Evolutionary conservation across 2,113 vertebrate species (phyloP), one percentile per base, ranked within the genome.

Genomic region (Macrotus californicus): DNA sequence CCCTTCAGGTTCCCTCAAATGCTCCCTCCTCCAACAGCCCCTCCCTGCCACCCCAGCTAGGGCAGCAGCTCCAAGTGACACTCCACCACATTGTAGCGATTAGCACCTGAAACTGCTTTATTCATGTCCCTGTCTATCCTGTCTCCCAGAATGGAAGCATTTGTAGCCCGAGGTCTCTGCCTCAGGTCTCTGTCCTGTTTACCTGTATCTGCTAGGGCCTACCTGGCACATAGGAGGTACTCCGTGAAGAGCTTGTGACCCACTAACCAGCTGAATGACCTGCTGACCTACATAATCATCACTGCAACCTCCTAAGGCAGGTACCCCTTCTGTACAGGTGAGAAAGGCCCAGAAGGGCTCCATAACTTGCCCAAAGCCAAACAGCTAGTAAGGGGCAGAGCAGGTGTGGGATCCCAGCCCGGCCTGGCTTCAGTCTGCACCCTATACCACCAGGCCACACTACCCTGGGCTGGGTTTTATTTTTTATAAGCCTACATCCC

Each of bases 221-320:
- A 7, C 54, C 24, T 1, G 31, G 34, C 41, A 22, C 19, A 2
- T 26, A 5, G 4, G 50, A 83, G 43, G 48, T 5, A 21, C 41
- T 66, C 16, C 1, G 36, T 4, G 64, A 15, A 4, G 6, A 22
- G 0, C 0, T 1, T 1, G 34, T 9, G 46, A 54, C 59, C 22
- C 34, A 34, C 24, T 59, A 59, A 59, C 41, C 21, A 13, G 70
- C 64, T 21, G 16, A 24, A 22, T 31, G 14, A 15, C 64, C 41
- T 89, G 10, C 4, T 14, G 50, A 13, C 36, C 64, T 11, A 2
- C 1, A 6, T 18, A 24, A 36, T 12, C 36, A 66, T 73, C 3
- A 0, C 39, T 0, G 15, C 26, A 21, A 18, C 13, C 39, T 31
- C 34, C 11, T 0, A 10, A 83, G 61, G 48, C 48, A 16, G 31